Evolutionary conservation across 2,888 invertebrate genomes (phyloP).

Genomic region (Trisateles emortualis): DNA sequence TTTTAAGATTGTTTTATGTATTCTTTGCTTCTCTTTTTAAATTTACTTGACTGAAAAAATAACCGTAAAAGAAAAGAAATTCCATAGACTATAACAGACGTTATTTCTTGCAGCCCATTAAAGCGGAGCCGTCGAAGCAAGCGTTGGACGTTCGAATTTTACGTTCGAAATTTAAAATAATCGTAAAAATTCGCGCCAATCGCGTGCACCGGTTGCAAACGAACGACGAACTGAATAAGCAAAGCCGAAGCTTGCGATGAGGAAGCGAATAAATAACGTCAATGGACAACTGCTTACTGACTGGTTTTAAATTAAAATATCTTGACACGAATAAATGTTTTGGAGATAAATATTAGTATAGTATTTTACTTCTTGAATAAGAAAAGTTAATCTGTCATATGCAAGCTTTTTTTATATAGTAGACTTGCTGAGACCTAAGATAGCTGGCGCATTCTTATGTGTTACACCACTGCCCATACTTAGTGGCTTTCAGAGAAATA

Average conservation of each 20-base stretch:
- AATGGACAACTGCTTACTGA: conserved; percentile 28
- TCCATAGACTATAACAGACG: conserved; percentile 2
- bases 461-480: too few species aligned
- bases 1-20: too few species aligned
- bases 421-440: too few species aligned
- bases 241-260: conserved; percentile 20
- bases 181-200: conserved; percentile 47
- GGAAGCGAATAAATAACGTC: conserved; percentile 33
- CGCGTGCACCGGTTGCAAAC: conserved; percentile 42
- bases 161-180: conserved; percentile 47
- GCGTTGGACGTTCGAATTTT: conserved; percentile 37
- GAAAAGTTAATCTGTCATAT: too few species aligned
- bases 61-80: neutral
- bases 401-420: too few species aligned
- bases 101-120: conserved; percentile 44
- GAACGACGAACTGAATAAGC: conserved; percentile 41
- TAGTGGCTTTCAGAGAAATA: too few species aligned
- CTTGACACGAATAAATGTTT: neutral
- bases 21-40: neutral
- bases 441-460: too few species aligned
- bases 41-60: neutral
- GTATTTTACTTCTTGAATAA: too few species aligned
- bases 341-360: neutral
- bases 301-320: conserved; percentile 15
- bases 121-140: conserved; percentile 31